phyloP scores from a whole-genome alignment of 2,888 invertebrate genomes.

The Clusia tigrina region DNA sequence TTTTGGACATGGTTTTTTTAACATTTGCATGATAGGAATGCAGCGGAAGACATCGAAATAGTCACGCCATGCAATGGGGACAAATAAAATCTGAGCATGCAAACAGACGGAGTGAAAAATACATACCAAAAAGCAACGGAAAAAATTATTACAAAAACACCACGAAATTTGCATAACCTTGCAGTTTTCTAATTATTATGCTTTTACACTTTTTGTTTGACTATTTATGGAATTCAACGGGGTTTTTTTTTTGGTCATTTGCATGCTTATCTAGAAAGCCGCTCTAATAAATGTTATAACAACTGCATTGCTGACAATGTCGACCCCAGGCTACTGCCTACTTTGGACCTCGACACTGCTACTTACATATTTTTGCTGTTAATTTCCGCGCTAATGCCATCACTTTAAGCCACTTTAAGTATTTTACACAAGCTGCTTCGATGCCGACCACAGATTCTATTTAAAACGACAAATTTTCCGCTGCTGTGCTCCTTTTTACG shows the following conservation, averaged over 20 bases:
- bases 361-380: conserved; percentile 65
- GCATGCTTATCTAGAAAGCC: background rate
- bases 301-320: background rate
- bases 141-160: conserved; percentile 1
- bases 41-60: background rate
- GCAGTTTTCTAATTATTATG: conserved; percentile 4
- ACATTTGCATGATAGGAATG: background rate
- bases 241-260: background rate
- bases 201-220: conserved; percentile 8
- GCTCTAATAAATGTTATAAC: background rate
- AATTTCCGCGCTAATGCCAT: conserved; percentile 65
- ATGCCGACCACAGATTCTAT: conserved; percentile 9
- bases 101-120: conserved; percentile 1
- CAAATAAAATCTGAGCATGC: background rate
- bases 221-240: conserved; percentile 4
- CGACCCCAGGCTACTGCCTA: background rate
- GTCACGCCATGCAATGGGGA: background rate
- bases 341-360: conserved; percentile 6
- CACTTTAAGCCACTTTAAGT: conserved; percentile 38
- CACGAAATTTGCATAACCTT: conserved; percentile 38
- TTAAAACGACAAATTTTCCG: conserved; percentile 1
- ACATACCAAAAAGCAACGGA: background rate
- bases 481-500: background rate
- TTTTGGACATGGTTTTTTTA: too few relatives aligned
- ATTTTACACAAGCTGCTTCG: conserved; percentile 19